Conservation (phyloP, 2,888 invertebrate genomes). For the Ernsta delagoae region DNA sequence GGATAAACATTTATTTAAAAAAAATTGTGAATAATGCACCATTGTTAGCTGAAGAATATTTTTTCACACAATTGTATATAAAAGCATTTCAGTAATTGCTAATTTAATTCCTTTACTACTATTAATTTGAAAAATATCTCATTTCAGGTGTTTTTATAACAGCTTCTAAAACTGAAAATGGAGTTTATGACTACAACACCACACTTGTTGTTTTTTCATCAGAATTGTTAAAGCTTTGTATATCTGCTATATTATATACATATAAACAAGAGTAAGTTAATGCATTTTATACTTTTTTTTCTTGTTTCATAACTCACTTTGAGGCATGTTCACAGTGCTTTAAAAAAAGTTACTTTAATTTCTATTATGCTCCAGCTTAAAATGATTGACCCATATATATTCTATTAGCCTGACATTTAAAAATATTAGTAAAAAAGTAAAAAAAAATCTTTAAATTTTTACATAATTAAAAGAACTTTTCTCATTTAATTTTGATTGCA, state of each 20-base stretch:
- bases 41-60: not conserved
- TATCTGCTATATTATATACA: constrained; percentile 89
- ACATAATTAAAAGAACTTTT: too few relatives aligned
- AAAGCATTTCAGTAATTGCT: not conserved
- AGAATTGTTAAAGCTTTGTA: constrained; percentile 92
- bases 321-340: too few relatives aligned
- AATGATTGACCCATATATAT: too few relatives aligned
- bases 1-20: too few relatives aligned
- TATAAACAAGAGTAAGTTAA: constrained; percentile 76
- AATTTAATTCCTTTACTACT: too few relatives aligned
- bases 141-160: constrained; percentile 94
- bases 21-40: not conserved
- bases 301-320: too few relatives aligned
- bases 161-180: constrained; percentile 92
- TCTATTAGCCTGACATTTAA: too few relatives aligned
- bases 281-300: not conserved
- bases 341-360: too few relatives aligned
- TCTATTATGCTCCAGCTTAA: too few relatives aligned
- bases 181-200: constrained; percentile 94
- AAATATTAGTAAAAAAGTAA: too few relatives aligned
- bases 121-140: not conserved
- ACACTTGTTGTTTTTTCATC: constrained; percentile 95
- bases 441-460: too few relatives aligned
- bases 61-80: not conserved
- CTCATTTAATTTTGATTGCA: too few relatives aligned